phyloP scores from a whole-genome alignment of 1,140 invertebrate species.

The Drosophila yakuba region DNA sequence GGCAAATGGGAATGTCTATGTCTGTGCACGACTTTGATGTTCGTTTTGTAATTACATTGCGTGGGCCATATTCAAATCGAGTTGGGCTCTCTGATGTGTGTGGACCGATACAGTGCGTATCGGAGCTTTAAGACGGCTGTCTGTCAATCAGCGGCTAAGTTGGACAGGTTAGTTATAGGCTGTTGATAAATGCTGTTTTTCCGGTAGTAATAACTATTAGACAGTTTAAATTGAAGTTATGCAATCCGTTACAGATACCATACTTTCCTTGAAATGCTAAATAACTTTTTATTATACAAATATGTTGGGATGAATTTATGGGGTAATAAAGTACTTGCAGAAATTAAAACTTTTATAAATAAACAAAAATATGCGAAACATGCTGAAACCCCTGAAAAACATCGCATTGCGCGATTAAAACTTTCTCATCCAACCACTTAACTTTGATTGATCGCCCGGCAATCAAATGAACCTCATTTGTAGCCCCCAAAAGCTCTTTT shows the following conservation, averaged over 20 bases:
- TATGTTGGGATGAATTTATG: too few species aligned
- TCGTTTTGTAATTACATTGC: conserved; percentile 67
- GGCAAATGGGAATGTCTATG: conserved; percentile 30
- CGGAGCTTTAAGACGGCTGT: conserved; percentile 28
- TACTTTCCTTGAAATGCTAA: too few species aligned
- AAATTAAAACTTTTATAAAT: conserved; percentile 2
- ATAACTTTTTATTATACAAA: too few species aligned
- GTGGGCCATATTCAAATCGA: conserved; percentile 76
- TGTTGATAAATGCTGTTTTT: conserved; percentile 21
- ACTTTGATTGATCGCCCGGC: conserved; percentile 39
- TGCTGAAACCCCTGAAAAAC: conserved; percentile 3
- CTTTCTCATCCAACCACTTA: conserved; percentile 36
- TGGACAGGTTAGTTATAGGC: conserved; percentile 26
- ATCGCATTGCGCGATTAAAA: conserved; percentile 20
- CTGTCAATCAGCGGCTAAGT: conserved; percentile 15
- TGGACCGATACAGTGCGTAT: conserved; percentile 30
- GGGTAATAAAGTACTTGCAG: not conserved
- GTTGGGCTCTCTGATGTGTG: conserved; percentile 16
- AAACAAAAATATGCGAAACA: not conserved
- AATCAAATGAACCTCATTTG: conserved; percentile 40
- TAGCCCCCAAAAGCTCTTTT: conserved; percentile 16
- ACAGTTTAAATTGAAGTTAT: too few species aligned
- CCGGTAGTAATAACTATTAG: not conserved
- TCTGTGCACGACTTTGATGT: conserved; percentile 78
- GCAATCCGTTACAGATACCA: too few species aligned